phyloP scores from a whole-genome alignment of 2,797 vertebrate genomes.

The Pangasius mekongensis region DNA sequence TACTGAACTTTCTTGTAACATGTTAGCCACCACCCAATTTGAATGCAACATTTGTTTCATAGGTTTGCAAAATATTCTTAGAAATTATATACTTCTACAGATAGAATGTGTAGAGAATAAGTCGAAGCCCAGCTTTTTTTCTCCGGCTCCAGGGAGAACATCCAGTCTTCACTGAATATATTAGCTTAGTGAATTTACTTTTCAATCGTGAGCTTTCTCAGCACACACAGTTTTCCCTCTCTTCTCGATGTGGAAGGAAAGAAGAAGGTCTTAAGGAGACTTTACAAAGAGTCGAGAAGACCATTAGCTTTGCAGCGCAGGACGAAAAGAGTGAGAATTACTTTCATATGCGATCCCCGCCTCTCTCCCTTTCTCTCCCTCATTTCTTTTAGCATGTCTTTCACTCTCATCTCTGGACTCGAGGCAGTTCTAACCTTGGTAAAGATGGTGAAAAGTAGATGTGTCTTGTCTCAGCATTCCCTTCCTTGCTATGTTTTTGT shows the following conservation, averaged over 20 bases:
- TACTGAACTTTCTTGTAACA: background rate
- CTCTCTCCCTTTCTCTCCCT: slow-evolving; percentile 4
- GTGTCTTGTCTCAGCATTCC: slow-evolving; percentile 39
- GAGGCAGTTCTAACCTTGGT: slow-evolving; percentile 61
- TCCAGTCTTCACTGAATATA: slow-evolving; percentile 34
- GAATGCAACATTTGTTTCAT: background rate
- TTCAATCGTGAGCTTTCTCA: slow-evolving; percentile 45
- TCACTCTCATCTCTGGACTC: slow-evolving; percentile 46
- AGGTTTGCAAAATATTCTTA: slow-evolving; percentile 12
- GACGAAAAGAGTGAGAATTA: slow-evolving; percentile 31
- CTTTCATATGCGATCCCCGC: slow-evolving; percentile 45
- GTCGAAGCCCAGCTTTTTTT: background rate
- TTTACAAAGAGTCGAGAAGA: slow-evolving; percentile 18
- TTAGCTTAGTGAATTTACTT: slow-evolving; percentile 52
- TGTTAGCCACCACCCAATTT: background rate
- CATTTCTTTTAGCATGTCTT: slow-evolving; percentile 28
- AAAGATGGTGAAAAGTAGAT: slow-evolving; percentile 51
- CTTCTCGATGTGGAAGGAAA: slow-evolving; percentile 19
- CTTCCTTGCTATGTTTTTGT: background rate
- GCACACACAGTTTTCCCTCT: slow-evolving; percentile 24
- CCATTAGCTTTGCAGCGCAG: slow-evolving; percentile 29
- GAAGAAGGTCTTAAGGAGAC: slow-evolving; percentile 43
- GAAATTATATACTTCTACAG: slow-evolving; percentile 18
- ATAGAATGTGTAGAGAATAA: background rate
- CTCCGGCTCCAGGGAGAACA: slow-evolving; percentile 23